Evolutionary conservation across 2,113 vertebrate genomes (phyloP).

Genomic region (Ammodytes dubius): DNA sequence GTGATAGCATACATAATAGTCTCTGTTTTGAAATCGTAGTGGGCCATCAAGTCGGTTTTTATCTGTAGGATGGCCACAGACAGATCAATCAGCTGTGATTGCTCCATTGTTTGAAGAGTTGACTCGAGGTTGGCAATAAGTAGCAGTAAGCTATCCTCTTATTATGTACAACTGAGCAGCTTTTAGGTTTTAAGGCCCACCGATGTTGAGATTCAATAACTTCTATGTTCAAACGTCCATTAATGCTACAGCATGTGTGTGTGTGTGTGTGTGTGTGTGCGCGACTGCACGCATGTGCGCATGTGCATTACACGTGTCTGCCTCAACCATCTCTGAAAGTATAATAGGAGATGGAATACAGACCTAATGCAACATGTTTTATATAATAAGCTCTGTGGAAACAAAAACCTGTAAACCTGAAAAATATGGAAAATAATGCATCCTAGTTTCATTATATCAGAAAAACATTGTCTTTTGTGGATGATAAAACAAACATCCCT

Average conservation of each 20-base stretch:
- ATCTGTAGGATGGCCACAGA: no score
- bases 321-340: not conserved
- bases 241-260: not conserved
- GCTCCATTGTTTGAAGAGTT: no score
- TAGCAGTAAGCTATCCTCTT: no score
- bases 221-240: no score
- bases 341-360: not conserved
- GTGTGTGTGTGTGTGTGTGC: not conserved
- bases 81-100: no score
- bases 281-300: not conserved
- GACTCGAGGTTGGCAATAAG: no score
- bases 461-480: not conserved
- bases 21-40: no score
- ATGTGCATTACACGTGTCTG: not conserved
- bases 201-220: no score
- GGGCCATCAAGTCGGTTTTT: no score
- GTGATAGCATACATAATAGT: no score
- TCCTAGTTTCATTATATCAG: not conserved
- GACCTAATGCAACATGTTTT: not conserved
- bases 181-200: no score
- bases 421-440: not conserved
- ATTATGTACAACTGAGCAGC: no score
- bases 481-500: conserved; percentile 39
- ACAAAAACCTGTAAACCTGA: not conserved
- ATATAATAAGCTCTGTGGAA: not conserved